Percentiles rank a stretch among this genome's conserved stretches.
phyloP scores from a whole-genome alignment of 2,888 invertebrate genomes.

The Andrena bucephala region DNA sequence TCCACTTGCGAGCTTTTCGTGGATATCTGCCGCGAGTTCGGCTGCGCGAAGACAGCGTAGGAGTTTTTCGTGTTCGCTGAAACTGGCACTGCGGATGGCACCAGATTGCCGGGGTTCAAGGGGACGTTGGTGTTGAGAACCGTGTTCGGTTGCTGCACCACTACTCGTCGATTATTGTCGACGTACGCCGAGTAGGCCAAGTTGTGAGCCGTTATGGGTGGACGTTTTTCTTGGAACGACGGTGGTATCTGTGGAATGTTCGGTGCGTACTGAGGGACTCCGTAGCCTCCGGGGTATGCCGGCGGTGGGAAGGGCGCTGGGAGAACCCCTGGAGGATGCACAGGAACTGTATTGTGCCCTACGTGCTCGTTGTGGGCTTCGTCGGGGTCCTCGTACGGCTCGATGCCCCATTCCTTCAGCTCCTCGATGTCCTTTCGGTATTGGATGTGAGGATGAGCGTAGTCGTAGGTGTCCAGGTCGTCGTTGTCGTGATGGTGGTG shows the following conservation, averaged over 20 bases:
- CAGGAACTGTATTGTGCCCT: constrained; percentile 24
- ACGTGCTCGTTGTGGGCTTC: constrained; percentile 59
- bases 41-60: constrained; percentile 57
- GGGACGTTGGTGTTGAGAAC: constrained; percentile 36
- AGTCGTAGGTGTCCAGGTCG: constrained; percentile 82
- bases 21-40: constrained; percentile 37
- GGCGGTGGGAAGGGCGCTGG: constrained; percentile 51
- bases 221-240: constrained; percentile 70
- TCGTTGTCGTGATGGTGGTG: constrained; percentile 79
- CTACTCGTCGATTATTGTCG: constrained; percentile 74
- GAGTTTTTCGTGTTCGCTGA: constrained; percentile 55
- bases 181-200: constrained; percentile 80
- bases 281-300: constrained; percentile 60
- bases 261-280: constrained; percentile 69
- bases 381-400: constrained; percentile 77
- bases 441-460: constrained; percentile 82
- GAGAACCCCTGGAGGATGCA: constrained; percentile 43
- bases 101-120: constrained; percentile 40
- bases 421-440: constrained; percentile 83
- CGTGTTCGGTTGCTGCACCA: constrained; percentile 24
- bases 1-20: constrained; percentile 56
- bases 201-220: constrained; percentile 71
- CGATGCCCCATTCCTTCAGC: constrained; percentile 83
- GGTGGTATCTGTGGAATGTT: constrained; percentile 68
- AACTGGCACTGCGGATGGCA: constrained; percentile 46